phyloP scores from a whole-genome alignment of 2,888 invertebrate species.

The Melieria crassipennis region DNA sequence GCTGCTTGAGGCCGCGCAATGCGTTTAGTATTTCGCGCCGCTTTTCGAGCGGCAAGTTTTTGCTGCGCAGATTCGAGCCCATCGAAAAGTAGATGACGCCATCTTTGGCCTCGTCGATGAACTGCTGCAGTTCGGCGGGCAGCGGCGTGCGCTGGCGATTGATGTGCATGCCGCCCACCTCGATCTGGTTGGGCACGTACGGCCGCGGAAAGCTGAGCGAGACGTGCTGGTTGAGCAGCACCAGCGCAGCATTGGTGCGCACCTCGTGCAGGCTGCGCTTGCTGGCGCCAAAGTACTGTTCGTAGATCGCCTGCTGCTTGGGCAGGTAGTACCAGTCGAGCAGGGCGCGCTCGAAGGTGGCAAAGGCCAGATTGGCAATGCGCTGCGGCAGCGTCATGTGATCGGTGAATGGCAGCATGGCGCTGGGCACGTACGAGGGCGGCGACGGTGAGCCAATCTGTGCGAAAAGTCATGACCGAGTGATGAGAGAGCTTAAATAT shows the following conservation, averaged over 20 bases:
- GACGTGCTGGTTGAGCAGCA: conserved; percentile 62
- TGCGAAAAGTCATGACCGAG: conserved; percentile 33
- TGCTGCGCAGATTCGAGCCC: conserved; percentile 64
- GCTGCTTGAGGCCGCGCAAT: conserved; percentile 58
- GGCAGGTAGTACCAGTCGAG: conserved; percentile 55
- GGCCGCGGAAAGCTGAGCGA: conserved; percentile 60
- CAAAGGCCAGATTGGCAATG: conserved; percentile 55
- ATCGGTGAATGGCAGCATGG: conserved; percentile 54
- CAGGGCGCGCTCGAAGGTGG: conserved; percentile 48
- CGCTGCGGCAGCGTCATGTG: conserved; percentile 62
- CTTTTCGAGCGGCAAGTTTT: conserved; percentile 52
- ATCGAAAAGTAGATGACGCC: conserved; percentile 68
- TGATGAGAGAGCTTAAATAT: not conserved
- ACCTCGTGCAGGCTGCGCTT: conserved; percentile 51
- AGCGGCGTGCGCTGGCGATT: conserved; percentile 55
- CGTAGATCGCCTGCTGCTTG: conserved; percentile 53
- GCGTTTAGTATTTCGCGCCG: conserved; percentile 51
- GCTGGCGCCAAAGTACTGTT: conserved; percentile 53
- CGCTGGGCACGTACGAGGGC: conserved; percentile 59
- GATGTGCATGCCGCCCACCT: conserved; percentile 65
- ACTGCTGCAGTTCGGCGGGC: conserved; percentile 60
- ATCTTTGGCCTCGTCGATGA: conserved; percentile 63
- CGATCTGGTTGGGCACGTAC: conserved; percentile 64
- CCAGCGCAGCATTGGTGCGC: conserved; percentile 55
- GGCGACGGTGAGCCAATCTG: conserved; percentile 57